These are phyloP conservation scores for Magallana gigas DNA, from an alignment of 1,140 invertebrate species.

Conservation along the genomic window DNA sequence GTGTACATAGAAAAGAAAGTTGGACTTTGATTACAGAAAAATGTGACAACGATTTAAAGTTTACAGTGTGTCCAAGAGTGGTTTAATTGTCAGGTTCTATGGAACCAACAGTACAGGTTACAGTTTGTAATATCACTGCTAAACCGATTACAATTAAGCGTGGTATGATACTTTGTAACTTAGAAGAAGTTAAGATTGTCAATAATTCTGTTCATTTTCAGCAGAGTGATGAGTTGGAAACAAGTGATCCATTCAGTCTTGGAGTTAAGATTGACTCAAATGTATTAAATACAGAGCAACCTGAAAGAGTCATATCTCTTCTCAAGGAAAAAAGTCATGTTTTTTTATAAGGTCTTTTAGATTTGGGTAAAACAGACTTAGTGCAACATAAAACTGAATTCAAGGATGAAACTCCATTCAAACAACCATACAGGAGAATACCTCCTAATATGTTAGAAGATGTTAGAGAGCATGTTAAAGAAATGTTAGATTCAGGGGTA, in stretches of 20 bases:
- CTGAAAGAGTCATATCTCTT: not conserved
- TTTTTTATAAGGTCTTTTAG: slow-evolving; percentile 14
- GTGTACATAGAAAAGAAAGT: too few species aligned
- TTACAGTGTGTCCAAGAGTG: not conserved
- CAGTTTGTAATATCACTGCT: too few species aligned
- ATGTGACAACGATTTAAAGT: not conserved
- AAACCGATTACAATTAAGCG: too few species aligned
- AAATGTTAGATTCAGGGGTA: slow-evolving; percentile 27
- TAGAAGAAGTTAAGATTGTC: too few species aligned
- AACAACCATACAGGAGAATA: slow-evolving; percentile 41
- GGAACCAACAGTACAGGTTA: not conserved
- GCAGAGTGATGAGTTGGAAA: too few species aligned
- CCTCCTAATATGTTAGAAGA: slow-evolving; percentile 46
- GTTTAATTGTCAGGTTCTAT: too few species aligned
- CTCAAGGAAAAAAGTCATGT: slow-evolving; percentile 14
- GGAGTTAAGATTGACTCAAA: not conserved
- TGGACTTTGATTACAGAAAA: not conserved
- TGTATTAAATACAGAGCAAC: not conserved
- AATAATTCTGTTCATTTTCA: too few species aligned
- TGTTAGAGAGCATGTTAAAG: slow-evolving; percentile 44
- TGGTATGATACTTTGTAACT: too few species aligned
- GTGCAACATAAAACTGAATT: slow-evolving; percentile 45
- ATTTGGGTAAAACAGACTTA: slow-evolving; percentile 34
- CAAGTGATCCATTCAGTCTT: too few species aligned
- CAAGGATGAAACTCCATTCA: slow-evolving; percentile 46